These are phyloP conservation scores for Hypotaenidia okinawae DNA, from an alignment of 2,797 vertebrate species.

Conservation along the genomic window DNA sequence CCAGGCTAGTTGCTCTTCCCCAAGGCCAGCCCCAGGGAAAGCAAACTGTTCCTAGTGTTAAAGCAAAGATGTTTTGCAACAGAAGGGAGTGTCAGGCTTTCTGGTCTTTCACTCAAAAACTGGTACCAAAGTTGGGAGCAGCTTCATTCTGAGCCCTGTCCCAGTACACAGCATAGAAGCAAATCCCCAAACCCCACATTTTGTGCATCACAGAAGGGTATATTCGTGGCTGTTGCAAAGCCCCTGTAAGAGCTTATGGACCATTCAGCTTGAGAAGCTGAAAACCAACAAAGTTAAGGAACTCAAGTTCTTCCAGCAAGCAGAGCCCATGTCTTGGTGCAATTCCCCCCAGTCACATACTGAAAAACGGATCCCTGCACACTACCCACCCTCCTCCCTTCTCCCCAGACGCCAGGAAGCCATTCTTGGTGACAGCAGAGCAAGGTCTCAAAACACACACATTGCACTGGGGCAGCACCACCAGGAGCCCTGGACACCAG, in stretches of 20 bases:
- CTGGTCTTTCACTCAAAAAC: not conserved
- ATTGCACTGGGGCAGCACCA: accelerated
- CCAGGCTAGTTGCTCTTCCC: not conserved
- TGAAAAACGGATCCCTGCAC: not conserved
- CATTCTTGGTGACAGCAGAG: not conserved
- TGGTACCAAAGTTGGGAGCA: not conserved
- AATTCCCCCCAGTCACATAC: not conserved
- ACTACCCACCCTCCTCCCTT: not conserved
- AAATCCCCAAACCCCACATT: not conserved
- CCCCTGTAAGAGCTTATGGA: accelerated
- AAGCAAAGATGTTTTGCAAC: constrained; percentile 5
- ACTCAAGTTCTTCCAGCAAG: not conserved
- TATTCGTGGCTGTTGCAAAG: not conserved
- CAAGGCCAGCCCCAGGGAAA: constrained; percentile 18
- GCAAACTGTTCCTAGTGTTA: not conserved
- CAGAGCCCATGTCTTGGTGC: not conserved
- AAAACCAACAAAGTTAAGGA: not conserved
- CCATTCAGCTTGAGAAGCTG: not conserved
- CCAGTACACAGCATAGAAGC: not conserved
- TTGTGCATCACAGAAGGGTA: not conserved
- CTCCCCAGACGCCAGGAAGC: not conserved
- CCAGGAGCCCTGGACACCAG: not conserved
- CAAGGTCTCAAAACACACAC: not conserved
- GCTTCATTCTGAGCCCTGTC: not conserved
- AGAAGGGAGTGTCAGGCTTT: not conserved